These are phyloP conservation scores for Hypothenemus hampei DNA, from an alignment of 1,140 invertebrate genomes.

Conservation along the genomic window DNA sequence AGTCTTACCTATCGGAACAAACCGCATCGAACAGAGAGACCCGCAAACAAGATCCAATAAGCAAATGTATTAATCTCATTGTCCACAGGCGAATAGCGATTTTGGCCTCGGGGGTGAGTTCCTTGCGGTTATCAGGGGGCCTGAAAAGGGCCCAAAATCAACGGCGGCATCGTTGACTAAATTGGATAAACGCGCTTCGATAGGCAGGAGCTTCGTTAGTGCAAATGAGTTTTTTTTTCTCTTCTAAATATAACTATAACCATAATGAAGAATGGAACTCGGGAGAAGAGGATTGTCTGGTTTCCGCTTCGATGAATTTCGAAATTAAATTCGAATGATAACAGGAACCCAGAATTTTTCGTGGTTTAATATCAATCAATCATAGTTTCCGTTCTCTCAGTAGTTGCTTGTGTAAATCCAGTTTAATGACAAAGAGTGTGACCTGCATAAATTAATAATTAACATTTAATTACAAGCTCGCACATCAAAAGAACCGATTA, in stretches of 20 bases:
- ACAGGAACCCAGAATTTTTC: no score
- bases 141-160: slow-evolving; percentile 16
- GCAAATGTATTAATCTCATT: slow-evolving; percentile 27
- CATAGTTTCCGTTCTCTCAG: no score
- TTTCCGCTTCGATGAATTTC: background rate
- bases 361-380: no score
- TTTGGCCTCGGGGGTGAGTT: background rate
- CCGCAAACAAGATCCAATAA: slow-evolving; percentile 25
- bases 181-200: slow-evolving; percentile 23
- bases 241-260: no score
- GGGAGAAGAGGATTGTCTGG: background rate
- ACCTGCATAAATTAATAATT: no score
- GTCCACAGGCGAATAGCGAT: slow-evolving; percentile 20
- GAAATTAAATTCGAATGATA: no score
- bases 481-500: no score
- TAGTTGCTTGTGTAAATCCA: no score
- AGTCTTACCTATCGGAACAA: slow-evolving; percentile 11
- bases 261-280: background rate
- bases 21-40: slow-evolving; percentile 19
- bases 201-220: slow-evolving; percentile 17
- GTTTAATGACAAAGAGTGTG: no score
- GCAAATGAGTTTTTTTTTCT: slow-evolving; percentile 25
- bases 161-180: slow-evolving; percentile 10
- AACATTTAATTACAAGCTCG: no score
- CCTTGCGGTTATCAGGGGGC: slow-evolving; percentile 5